Base-by-base conservation (phyloP, 2,888 invertebrate genomes). In the Drosophila trichaetosa region DNA sequence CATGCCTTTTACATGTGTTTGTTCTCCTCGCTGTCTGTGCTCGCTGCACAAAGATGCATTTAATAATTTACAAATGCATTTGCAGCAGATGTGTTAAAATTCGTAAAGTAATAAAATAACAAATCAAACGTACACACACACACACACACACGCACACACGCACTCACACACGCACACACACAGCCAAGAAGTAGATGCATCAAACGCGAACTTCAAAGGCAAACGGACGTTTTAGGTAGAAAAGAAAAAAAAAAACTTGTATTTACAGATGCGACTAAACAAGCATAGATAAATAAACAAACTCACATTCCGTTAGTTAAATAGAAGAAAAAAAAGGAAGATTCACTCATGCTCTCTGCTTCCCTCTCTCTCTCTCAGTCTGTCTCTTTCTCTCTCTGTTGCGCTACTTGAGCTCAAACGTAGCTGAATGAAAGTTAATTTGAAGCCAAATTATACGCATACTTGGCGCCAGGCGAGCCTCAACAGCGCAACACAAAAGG, bases 81-180 rank as follows among this genome's bases (percentile, higher is more conserved):
- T 86, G 82, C 89, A 91, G 88, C 92, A 92, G 92, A 91, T 91
- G 91, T 91, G 91, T 91, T 91, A 91, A 92, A 92, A 92, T 92
- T 91, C 90, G 91, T 92, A 91, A 85, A 92, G 92, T 90, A 91
- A 91, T 91, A 91, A 91, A 91, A 89, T 88, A 87, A 88, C 87
- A 87, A 87, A 90, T 90, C 90, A 90, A 87, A 86, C 75, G 78
- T 79, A 73, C 40, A 54, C 56, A 64, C 53, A 18, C 3, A 27
- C 13, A 29, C 4, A 1, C 10, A 11, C 11, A n/a, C 2, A n/a
- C 4, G 11, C 10, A 11, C 24, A 18, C 8, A 16, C 4, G 11
- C 10, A 11, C 24, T 10, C 8, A 16, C 16, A 7, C 24, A 48
- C 54, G 2, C 24, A 27, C 29, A 73, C 27, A 73, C 54, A 18